Evolutionary conservation across 2,113 vertebrate species (phyloP).

Genomic region (Megaceryle maxima): DNA sequence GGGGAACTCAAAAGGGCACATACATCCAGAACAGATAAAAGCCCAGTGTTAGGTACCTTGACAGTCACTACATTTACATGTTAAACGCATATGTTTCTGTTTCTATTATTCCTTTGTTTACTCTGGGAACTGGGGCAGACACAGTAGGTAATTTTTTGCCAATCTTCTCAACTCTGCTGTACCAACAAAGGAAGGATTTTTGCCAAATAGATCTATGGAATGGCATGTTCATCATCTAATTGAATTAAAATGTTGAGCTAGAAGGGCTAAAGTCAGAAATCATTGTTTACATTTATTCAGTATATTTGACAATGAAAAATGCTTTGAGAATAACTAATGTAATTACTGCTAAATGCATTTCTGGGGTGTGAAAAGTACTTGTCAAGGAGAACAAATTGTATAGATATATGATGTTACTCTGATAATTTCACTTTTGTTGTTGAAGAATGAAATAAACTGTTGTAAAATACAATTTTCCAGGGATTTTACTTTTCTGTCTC

Average conservation of each 20-base stretch:
- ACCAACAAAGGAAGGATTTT: neutral
- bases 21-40: neutral
- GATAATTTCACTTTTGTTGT: neutral
- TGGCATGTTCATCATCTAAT: neutral
- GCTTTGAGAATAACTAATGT: neutral
- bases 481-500: neutral
- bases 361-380: neutral
- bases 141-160: neutral
- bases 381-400: neutral
- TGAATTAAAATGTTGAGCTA: neutral
- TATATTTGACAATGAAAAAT: slow-evolving; percentile 24
- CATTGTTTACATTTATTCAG: neutral
- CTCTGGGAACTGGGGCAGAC: neutral
- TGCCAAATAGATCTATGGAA: neutral
- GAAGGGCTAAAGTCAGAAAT: neutral
- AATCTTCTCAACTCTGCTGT: neutral
- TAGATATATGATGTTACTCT: neutral
- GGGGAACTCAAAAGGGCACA: neutral
- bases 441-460: neutral
- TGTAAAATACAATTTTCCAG: neutral
- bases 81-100: neutral
- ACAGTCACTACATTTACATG: neutral
- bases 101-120: neutral
- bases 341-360: neutral
- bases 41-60: neutral